phyloP scores from a whole-genome alignment of 2,113 vertebrate genomes.

The Furnarius figulus region DNA sequence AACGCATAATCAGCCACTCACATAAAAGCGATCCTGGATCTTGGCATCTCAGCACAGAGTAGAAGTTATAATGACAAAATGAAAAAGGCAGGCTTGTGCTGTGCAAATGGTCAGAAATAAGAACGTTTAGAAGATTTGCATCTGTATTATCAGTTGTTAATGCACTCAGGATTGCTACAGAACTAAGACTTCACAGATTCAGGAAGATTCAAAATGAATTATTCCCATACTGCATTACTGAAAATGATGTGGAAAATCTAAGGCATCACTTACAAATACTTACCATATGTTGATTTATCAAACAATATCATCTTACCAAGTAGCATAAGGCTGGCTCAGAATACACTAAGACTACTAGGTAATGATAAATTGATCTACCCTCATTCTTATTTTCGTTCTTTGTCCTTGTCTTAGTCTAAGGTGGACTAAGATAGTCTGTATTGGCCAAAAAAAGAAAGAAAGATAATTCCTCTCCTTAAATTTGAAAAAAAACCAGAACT shows the following conservation, averaged over 20 bases:
- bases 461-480: too few relatives aligned
- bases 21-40: not conserved
- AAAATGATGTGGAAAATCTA: not conserved
- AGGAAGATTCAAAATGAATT: not conserved
- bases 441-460: too few relatives aligned
- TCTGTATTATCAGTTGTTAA: not conserved
- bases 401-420: too few relatives aligned
- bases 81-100: not conserved
- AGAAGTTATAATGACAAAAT: not conserved
- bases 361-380: not conserved
- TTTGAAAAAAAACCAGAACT: too few relatives aligned
- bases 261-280: not conserved
- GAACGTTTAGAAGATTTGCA: not conserved
- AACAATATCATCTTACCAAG: not conserved
- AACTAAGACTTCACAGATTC: not conserved
- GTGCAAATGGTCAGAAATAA: not conserved
- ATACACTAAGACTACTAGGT: not conserved
- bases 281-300: not conserved
- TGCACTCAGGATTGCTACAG: not conserved
- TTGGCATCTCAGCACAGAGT: not conserved
- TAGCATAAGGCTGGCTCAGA: not conserved
- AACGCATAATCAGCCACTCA: not conserved
- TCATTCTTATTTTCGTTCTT: not conserved
- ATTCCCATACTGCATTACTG: not conserved
- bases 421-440: too few relatives aligned